Conservation (phyloP, 1,140 invertebrate species). For the Caerostris extrusa region DNA sequence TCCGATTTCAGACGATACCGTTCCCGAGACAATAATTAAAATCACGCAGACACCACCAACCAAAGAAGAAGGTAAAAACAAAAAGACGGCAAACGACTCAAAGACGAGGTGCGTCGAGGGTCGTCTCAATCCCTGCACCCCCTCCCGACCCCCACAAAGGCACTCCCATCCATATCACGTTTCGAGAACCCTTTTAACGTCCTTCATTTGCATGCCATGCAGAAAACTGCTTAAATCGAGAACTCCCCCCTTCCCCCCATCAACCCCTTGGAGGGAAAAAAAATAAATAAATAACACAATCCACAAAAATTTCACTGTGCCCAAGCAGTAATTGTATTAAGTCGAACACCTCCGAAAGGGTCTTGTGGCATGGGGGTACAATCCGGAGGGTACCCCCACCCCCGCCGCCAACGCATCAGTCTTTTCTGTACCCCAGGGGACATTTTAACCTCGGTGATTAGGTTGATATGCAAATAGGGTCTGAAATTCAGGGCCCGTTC, state of each 20-base stretch:
- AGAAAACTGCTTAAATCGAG: conserved; percentile 40
- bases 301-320: conserved; percentile 43
- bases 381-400: neutral
- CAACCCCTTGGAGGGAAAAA: neutral
- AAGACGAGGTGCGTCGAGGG: conserved; percentile 17
- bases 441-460: conserved; percentile 63
- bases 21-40: conserved; percentile 42
- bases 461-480: conserved; percentile 55
- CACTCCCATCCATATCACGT: conserved; percentile 56
- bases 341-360: conserved; percentile 45
- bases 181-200: conserved; percentile 50
- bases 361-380: neutral
- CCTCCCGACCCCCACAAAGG: neutral
- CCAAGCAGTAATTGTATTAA: conserved; percentile 57
- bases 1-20: conserved; percentile 10
- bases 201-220: conserved; percentile 33
- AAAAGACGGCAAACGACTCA: conserved; percentile 31
- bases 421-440: conserved; percentile 45
- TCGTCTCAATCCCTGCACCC: neutral
- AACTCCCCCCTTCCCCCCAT: neutral
- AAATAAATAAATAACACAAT: neutral
- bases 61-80: neutral
- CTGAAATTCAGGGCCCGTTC: conserved; percentile 37
- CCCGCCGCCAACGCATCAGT: conserved; percentile 16
- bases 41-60: conserved; percentile 24